Evolutionary conservation across 1,140 invertebrate genomes (phyloP).

Genomic region (Hirudo medicinalis): DNA sequence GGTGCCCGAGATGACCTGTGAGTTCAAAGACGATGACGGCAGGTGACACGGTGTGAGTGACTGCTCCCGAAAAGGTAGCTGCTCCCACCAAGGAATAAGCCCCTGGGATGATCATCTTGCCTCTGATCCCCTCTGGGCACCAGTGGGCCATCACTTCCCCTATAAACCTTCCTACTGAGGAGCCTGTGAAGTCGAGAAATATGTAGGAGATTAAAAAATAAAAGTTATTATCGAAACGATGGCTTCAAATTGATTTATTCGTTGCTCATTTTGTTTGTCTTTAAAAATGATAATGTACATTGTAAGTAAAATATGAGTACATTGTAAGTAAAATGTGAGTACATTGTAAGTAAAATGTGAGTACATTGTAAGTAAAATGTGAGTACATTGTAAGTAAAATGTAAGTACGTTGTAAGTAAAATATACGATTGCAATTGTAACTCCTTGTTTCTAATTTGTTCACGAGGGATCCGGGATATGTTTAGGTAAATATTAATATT

Average conservation of each 20-base stretch:
- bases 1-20: slow-evolving; percentile 92
- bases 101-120: slow-evolving; percentile 59
- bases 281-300: too few species aligned
- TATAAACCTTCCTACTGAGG: slow-evolving; percentile 74
- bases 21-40: slow-evolving; percentile 97
- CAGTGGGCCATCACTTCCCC: slow-evolving; percentile 82
- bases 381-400: too few species aligned
- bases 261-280: not conserved
- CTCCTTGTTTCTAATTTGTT: too few species aligned
- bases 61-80: slow-evolving; percentile 84
- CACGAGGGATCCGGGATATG: not conserved
- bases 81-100: slow-evolving; percentile 62
- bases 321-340: too few species aligned
- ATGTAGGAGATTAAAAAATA: not conserved
- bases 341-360: too few species aligned
- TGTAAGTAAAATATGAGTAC: too few species aligned
- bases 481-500: not conserved
- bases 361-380: too few species aligned
- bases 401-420: too few species aligned
- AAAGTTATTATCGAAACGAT: not conserved
- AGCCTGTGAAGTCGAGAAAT: slow-evolving; percentile 43
- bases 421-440: too few species aligned
- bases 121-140: slow-evolving; percentile 76
- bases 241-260: not conserved
- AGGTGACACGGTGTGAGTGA: slow-evolving; percentile 92